Evolutionary conservation across 2,888 invertebrate genomes (phyloP), one percentile per base, ranked within the genome.

Genomic region (Zygogramma bicolorata): DNA sequence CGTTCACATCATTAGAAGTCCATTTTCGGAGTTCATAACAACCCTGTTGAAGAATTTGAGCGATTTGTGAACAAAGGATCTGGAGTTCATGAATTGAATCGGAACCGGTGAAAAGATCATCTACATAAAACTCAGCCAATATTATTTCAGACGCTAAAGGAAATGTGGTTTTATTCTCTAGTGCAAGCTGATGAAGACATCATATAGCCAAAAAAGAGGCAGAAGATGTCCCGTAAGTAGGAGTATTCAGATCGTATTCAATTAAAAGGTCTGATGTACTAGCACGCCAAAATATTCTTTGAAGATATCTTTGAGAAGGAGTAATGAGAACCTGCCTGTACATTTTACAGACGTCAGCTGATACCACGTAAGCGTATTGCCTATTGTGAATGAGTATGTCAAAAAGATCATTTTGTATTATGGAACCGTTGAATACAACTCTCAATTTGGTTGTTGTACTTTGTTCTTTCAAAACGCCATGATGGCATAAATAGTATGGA

Each of bases 41-140:
- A 2, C 65, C 65, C 18, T 66, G 46, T 13, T 25, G 18, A 65
- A 68, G 68, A 10, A 72, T 29, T n/a, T 13, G 25, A 7, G 58
- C 46, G 2, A 65, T 53, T n/a, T 68, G 49, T 22, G 10, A 31
- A 42, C 53, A 68, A 7, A 68, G 13, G 13, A 20, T 27, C 46
- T 25, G 10, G 29, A 68, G 68, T 20, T 71, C 34, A 3, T 40
- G 20, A 13, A 40, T 38, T 18, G 40, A 46, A 18, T 22, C n/a
- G 2, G 63, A 34, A 60, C 72, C 65, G n/a, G 13, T 40, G 31
- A 22, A 10, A 7, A 40, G 57, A 22, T 65, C 59, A 7, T 65
- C 58, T 40, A 70, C 40, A 27, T 70, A 65, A 10, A 59, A 20
- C 22, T 59, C 27, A 31, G 25, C n/a, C 3, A 6, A n/a, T 18